Evolutionary conservation across 2,797 vertebrate genomes (phyloP).

Genomic region (Oreortyx pictus): DNA sequence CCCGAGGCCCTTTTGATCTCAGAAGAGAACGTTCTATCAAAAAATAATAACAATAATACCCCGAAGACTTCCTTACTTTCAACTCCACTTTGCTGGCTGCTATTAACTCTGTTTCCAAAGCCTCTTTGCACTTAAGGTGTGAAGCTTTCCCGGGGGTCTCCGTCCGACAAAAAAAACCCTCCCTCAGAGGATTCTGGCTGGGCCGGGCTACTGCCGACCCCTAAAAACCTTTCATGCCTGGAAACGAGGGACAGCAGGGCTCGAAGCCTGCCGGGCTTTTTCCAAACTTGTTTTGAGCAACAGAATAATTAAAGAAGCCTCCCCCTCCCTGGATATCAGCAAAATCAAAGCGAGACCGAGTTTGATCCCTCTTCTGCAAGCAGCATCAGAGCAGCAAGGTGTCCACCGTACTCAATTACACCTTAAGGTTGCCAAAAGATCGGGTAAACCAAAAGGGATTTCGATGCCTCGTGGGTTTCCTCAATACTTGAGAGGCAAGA

Average conservation of each 20-base stretch:
- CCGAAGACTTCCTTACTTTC: conserved; percentile 39
- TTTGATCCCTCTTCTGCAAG: neutral
- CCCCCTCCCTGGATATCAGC: neutral
- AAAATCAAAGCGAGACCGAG: neutral
- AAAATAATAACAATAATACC: conserved; percentile 2
- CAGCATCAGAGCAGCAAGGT: neutral
- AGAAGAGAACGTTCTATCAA: conserved; percentile 19
- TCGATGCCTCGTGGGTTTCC: neutral
- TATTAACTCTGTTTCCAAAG: neutral
- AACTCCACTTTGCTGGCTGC: conserved; percentile 39
- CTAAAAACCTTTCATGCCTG: neutral
- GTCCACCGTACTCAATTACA: neutral
- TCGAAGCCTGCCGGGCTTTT: neutral
- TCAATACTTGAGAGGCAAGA: neutral
- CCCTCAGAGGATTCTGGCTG: neutral
- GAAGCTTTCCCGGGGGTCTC: neutral
- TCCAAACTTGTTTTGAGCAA: neutral
- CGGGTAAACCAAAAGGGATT: neutral
- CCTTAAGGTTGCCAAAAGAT: neutral
- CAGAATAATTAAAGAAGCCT: neutral
- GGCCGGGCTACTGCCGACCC: neutral
- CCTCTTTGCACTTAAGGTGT: neutral
- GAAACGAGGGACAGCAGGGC: neutral
- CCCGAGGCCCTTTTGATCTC: conserved; percentile 81
- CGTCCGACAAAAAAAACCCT: neutral